These are phyloP conservation scores for Plectrocnemia conspersa DNA, from an alignment of 1,140 invertebrate genomes.

Conservation along the genomic window DNA sequence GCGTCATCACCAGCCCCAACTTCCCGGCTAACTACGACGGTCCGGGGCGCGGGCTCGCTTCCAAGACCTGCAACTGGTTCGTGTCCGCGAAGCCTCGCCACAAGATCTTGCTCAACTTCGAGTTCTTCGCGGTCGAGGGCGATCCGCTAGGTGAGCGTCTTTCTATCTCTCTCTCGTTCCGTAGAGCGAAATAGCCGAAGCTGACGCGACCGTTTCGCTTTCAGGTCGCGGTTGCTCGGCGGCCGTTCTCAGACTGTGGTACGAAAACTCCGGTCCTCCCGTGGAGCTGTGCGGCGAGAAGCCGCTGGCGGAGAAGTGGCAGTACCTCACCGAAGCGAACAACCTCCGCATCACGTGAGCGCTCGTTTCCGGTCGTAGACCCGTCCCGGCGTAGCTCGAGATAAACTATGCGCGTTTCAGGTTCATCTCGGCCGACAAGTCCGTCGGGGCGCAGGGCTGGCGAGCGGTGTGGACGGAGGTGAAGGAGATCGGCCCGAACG, in stretches of 20 bases:
- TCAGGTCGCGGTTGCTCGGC: conserved; percentile 83
- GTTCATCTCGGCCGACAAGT: conserved; percentile 67
- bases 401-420: too few relatives aligned
- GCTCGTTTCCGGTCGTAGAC: too few relatives aligned
- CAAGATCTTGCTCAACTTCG: conserved; percentile 81
- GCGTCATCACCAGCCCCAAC: conserved; percentile 82
- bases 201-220: conserved; percentile 30
- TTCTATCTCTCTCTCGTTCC: too few relatives aligned
- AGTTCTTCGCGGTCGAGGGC: conserved; percentile 83
- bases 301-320: conserved; percentile 64
- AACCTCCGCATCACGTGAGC: conserved; percentile 74
- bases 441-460: conserved; percentile 66
- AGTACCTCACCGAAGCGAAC: conserved; percentile 80
- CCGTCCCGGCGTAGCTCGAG: too few relatives aligned
- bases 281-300: conserved; percentile 87
- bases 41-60: conserved; percentile 66
- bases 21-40: conserved; percentile 83
- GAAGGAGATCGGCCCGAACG: conserved; percentile 43
- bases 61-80: conserved; percentile 88
- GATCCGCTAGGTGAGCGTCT: conserved; percentile 69
- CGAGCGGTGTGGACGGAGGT: conserved; percentile 87
- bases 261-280: conserved; percentile 65
- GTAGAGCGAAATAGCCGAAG: too few relatives aligned
- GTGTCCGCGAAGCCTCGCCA: conserved; percentile 76
- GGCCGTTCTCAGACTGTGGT: conserved; percentile 84